Evolutionary conservation across 2,113 vertebrate genomes (phyloP), one percentile per base, ranked within the genome.

Genomic region (Calypte anna): DNA sequence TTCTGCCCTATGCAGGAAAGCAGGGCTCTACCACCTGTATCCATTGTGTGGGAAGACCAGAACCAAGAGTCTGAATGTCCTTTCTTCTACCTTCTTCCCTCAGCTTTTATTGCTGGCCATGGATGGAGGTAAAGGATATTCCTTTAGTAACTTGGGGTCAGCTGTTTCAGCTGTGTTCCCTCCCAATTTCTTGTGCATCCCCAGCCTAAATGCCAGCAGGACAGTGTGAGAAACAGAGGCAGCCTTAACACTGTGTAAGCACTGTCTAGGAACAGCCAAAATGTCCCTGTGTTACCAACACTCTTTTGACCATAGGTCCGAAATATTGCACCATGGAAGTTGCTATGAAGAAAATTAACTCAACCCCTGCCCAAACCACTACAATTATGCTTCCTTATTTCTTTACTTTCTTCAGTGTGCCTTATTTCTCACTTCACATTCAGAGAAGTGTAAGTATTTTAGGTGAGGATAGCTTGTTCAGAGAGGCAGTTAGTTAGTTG

Each of bases 1-100:
- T 58, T 80, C 48, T 54, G 4, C 20, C 16, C 36, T 36, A 9
- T n/a, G 21, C 31, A 43, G 28, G 55, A 46, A 1, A 13, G 23
- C 48, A 28, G 25, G n/a, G 28, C 31, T 74, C 31, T 23, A 2
- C 27, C 62, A 27, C 0, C 2, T 2, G 0, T 27, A 28, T 4
- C 0, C 0, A n/a, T 68, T 59, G 31, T 10, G 57, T 10, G 12
- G 23, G 18, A 92, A 31, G 43, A 31, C 9, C 30, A 76, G 28
- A 0, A 0, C 8, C 6, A 0, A 48, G 18, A 40, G 50, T 54
- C 53, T 10, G 12, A 68, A 59, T 23, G 25, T 55, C 50, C 8
- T 5, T 18, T 16, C 31, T 59, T 33, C 18, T 2, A 2, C 10
- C 31, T 80, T 54, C 20, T 54, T 54, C n/a, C 53, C 6, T 23